phyloP scores from a whole-genome alignment of 2,797 vertebrate species.

The Adrianichthys oophorus region DNA sequence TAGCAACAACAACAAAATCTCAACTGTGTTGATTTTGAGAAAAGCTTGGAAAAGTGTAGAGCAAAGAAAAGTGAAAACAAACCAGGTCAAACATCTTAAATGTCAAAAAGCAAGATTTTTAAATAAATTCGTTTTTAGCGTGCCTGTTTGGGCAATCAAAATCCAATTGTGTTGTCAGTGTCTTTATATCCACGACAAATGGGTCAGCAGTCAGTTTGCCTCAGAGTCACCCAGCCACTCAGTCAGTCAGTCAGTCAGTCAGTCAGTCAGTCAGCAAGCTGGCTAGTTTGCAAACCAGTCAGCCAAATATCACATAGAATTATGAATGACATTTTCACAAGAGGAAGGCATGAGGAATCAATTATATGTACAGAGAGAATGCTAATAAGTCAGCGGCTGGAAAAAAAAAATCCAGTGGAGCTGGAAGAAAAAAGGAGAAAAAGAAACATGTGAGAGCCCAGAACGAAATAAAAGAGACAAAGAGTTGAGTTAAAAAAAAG shows the following conservation, averaged over 20 bases:
- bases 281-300: constrained; percentile 40
- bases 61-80: too few relatives aligned
- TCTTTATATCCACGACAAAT: constrained; percentile 70
- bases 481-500: constrained; percentile 27
- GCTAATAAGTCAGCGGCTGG: constrained; percentile 64
- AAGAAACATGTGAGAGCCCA: constrained; percentile 51
- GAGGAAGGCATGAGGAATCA: constrained; percentile 75
- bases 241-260: constrained; percentile 20
- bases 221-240: constrained; percentile 41
- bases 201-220: constrained; percentile 70
- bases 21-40: too few relatives aligned
- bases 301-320: constrained; percentile 72
- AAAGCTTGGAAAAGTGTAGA: constrained; percentile 4
- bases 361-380: constrained; percentile 73
- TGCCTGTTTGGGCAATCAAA: too few relatives aligned
- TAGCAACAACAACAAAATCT: too few relatives aligned
- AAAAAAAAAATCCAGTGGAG: constrained; percentile 32
- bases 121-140: too few relatives aligned
- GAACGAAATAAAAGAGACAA: constrained; percentile 9
- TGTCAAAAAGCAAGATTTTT: too few relatives aligned
- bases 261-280: constrained; percentile 36
- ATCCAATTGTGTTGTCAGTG: constrained; percentile 69
- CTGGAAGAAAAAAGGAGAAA: constrained; percentile 55
- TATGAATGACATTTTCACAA: constrained; percentile 77
- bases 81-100: too few relatives aligned